A percentile compares a stretch with the other conserved stretches of the same genome.
phyloP scores from a whole-genome alignment of 2,797 vertebrate species.

The Coracias cyanogaster region DNA sequence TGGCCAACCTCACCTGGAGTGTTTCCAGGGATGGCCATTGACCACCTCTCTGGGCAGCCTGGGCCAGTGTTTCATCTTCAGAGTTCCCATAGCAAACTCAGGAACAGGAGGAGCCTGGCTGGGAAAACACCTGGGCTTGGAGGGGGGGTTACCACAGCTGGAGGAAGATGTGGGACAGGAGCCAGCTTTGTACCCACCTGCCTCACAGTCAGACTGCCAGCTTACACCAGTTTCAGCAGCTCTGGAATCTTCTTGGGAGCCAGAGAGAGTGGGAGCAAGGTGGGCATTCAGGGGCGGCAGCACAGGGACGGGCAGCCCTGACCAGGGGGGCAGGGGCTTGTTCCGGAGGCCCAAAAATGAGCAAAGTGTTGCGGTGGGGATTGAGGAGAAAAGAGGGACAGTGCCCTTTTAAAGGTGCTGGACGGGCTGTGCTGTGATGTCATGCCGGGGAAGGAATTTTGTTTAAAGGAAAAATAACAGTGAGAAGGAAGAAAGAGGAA shows the following conservation, averaged over 20 bases:
- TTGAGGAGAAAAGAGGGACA: background rate
- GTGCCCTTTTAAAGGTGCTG: constrained; percentile 11
- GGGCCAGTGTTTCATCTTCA: background rate
- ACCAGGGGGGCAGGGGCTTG: background rate
- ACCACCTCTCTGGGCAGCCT: background rate
- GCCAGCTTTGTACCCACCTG: background rate
- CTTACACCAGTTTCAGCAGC: background rate
- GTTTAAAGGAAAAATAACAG: constrained; percentile 24
- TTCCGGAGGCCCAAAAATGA: background rate
- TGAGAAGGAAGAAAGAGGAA: constrained; percentile 32
- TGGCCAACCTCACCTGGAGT: background rate
- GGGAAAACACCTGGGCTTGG: background rate
- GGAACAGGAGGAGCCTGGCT: background rate
- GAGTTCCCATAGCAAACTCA: background rate
- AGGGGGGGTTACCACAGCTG: background rate
- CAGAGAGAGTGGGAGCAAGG: background rate
- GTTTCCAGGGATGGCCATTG: background rate
- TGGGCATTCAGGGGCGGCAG: background rate
- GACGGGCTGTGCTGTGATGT: constrained; percentile 14
- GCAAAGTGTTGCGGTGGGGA: background rate
- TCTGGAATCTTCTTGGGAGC: background rate
- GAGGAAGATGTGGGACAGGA: background rate
- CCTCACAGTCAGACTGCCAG: background rate
- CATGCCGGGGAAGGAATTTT: constrained; percentile 10
- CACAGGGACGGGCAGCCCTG: background rate